These are phyloP conservation scores for Lithophane semibrunnea DNA, from an alignment of 2,888 invertebrate genomes.

Conservation along the genomic window DNA sequence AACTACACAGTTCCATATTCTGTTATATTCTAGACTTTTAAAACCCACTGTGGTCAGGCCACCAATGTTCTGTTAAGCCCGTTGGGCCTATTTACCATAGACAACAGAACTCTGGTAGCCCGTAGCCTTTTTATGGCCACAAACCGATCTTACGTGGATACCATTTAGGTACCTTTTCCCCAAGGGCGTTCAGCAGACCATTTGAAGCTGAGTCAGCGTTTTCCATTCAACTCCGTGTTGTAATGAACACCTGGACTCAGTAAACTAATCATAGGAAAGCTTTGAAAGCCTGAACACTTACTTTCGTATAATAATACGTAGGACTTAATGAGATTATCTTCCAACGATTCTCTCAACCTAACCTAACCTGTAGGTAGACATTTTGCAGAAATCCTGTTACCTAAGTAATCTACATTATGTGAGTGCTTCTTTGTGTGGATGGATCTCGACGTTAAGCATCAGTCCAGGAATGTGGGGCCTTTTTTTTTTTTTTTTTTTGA, in stretches of 20 bases:
- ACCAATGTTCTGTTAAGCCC: background rate
- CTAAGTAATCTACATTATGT: background rate
- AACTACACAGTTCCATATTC: background rate
- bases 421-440: background rate
- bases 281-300: background rate
- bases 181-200: slow-evolving; percentile 29
- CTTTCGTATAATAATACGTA: too few species aligned
- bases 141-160: background rate
- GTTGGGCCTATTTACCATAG: background rate
- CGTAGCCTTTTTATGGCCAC: background rate
- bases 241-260: slow-evolving; percentile 17
- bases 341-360: too few species aligned
- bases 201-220: slow-evolving; percentile 34
- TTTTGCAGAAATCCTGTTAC: too few species aligned
- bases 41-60: background rate
- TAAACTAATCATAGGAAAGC: background rate
- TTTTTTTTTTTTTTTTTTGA: too few species aligned
- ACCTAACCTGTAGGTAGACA: too few species aligned
- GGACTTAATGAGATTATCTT: background rate
- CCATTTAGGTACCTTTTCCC: slow-evolving; percentile 15
- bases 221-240: slow-evolving; percentile 26
- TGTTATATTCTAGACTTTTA: background rate
- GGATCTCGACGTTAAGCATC: too few species aligned
- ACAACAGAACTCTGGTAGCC: background rate
- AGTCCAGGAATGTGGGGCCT: too few species aligned